phyloP scores from a whole-genome alignment of 2,888 invertebrate species.

The Sinohyriopsis cumingii region DNA sequence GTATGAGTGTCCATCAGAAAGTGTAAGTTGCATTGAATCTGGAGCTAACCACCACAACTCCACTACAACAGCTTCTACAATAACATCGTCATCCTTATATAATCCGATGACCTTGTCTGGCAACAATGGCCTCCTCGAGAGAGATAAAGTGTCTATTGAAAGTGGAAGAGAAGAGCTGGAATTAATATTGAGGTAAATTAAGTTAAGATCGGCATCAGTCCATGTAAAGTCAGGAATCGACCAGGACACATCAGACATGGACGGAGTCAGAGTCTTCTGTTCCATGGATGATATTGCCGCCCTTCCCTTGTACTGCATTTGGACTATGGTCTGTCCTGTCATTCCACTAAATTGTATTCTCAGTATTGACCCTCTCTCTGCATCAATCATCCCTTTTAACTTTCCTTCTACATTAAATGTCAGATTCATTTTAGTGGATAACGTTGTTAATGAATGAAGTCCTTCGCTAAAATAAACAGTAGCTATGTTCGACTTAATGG shows the following conservation, averaged over 20 bases:
- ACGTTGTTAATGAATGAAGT: conserved; percentile 9
- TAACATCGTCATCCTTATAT: conserved; percentile 39
- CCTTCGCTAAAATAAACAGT: conserved; percentile 24
- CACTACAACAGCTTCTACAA: conserved; percentile 45
- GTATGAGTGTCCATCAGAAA: conserved; percentile 29
- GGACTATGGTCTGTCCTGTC: conserved; percentile 17
- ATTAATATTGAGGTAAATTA: conserved; percentile 29
- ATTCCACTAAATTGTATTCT: conserved; percentile 35
- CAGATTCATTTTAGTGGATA: conserved; percentile 22
- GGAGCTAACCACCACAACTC: conserved; percentile 56
- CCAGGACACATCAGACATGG: conserved; percentile 28
- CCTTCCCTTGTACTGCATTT: conserved; percentile 33
- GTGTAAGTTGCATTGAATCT: conserved; percentile 42
- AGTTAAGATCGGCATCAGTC: conserved; percentile 45
- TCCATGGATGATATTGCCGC: conserved; percentile 13
- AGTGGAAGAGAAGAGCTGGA: conserved; percentile 28
- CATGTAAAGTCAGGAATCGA: conserved; percentile 49
- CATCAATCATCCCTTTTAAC: conserved; percentile 47
- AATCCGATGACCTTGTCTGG: conserved; percentile 37
- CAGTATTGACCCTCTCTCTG: conserved; percentile 48
- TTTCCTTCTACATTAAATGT: conserved; percentile 45
- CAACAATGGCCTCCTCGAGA: conserved; percentile 44
- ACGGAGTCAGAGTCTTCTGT: conserved; percentile 21
- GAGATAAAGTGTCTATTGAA: conserved; percentile 27
- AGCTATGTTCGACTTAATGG: conserved; percentile 16